phyloP scores from a whole-genome alignment of 1,140 invertebrate genomes.

The Drosophila bocqueti region DNA sequence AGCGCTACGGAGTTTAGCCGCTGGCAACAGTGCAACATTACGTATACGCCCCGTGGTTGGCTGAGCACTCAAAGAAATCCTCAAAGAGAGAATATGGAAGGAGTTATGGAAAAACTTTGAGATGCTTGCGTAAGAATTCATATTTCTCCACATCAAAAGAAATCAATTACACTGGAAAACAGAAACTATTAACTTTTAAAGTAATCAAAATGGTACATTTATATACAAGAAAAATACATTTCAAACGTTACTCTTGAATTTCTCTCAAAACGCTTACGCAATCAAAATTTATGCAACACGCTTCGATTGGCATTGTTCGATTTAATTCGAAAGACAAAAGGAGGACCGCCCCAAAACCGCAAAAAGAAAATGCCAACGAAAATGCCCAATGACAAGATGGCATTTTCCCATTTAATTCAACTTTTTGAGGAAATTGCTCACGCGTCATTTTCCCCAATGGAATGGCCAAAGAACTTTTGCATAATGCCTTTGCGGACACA shows the following conservation, averaged over 20 bases:
- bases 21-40: conserved; percentile 42
- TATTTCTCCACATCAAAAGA: neutral
- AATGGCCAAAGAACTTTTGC: conserved; percentile 52
- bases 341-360: conserved; percentile 21
- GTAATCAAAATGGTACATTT: neutral
- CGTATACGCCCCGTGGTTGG: conserved; percentile 42
- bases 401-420: conserved; percentile 67
- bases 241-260: neutral
- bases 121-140: neutral
- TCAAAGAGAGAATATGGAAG: conserved; percentile 4
- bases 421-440: conserved; percentile 64
- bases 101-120: neutral
- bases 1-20: conserved; percentile 41
- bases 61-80: conserved; percentile 13
- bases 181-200: neutral
- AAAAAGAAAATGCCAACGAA: conserved; percentile 22
- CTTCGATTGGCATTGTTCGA: conserved; percentile 51
- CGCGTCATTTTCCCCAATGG: conserved; percentile 63
- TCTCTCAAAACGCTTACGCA: conserved; percentile 5
- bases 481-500: conserved; percentile 39
- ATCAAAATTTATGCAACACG: conserved; percentile 37
- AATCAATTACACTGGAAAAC: neutral
- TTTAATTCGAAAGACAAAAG: conserved; percentile 59
- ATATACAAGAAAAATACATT: neutral
- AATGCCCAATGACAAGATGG: conserved; percentile 35